Evolutionary conservation across 2,888 invertebrate genomes (phyloP), one percentile per base, ranked within the genome.

Genomic region (Phalera bucephala): DNA sequence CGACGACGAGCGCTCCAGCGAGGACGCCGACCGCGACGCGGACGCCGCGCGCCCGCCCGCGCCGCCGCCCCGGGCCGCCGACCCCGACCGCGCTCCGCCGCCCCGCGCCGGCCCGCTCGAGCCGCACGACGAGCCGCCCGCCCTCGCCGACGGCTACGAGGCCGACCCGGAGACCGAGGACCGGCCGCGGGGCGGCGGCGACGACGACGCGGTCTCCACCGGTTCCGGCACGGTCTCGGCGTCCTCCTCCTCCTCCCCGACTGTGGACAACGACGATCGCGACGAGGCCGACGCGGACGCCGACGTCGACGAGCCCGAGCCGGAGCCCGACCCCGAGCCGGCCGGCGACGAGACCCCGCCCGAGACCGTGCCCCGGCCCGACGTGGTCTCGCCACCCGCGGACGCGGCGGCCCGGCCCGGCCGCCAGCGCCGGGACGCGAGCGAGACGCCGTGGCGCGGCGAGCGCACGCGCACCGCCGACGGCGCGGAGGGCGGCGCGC

Each of bases 1-100:
- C 28, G 74, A 70, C 45, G 72, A 72, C 41, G 61, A 64, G 21
- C 79, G 70, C 35, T 78, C 79, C 28, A 72, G 74, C 57, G 74
- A 74, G 40, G 77, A 80, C 46, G 64, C 61, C 43, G 70, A 55
- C 3, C 22, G 31, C 15, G 0, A 60, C 31, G 39, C 37, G 31
- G 53, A 44, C 28, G 44, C 27, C 26, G 33, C 23, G 26, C 40
- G 25, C 29, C 5, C 36, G 30, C 32, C 23, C 17, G 32, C 8
- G 9, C 30, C 17, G 28, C 39, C 34, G 27, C 31, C 27, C 34
- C 17, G 17, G 3, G 17, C 17, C 17, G 9, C 45, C 48, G 44
- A 45, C 42, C 36, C 40, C 44, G 30, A 42, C 50, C 36, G 31
- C 12, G 52, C 34, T 9, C 15, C 11, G 8, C 36, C 36, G 15